Conservation (phyloP, 2,888 invertebrate genomes). For the Adela reaumurella region DNA sequence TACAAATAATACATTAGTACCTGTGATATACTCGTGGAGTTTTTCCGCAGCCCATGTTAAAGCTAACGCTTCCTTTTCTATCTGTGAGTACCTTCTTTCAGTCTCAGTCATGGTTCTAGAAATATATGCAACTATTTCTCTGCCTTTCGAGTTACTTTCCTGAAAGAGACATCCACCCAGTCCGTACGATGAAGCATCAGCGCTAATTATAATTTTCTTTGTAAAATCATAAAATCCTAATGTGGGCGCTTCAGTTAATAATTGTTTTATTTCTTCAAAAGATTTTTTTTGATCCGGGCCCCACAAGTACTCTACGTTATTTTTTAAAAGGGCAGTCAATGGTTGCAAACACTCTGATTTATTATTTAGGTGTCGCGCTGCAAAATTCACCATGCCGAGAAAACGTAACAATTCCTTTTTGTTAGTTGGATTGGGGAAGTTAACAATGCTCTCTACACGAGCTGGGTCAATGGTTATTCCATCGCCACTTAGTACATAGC, state of each 20-base stretch:
- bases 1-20: conserved; percentile 1
- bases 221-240: neutral
- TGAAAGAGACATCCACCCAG: neutral
- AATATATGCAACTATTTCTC: neutral
- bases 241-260: neutral
- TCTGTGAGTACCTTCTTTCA: conserved; percentile 13
- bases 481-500: neutral
- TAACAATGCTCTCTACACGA: too few relatives aligned
- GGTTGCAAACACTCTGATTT: too few relatives aligned
- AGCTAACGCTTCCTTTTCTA: conserved; percentile 4
- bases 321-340: too few relatives aligned
- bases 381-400: too few relatives aligned
- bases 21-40: conserved; percentile 2
- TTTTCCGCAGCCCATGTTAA: conserved; percentile 4
- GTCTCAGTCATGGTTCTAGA: neutral
- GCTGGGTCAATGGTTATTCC: too few relatives aligned
- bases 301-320: too few relatives aligned
- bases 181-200: neutral
- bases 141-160: neutral
- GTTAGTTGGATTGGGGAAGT: too few relatives aligned
- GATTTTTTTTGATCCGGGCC: too few relatives aligned
- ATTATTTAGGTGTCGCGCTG: too few relatives aligned
- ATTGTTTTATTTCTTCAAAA: neutral
- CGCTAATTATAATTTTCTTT: neutral
- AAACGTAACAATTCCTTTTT: too few relatives aligned